Evolutionary conservation across 2,113 vertebrate genomes (phyloP).

Genomic region (Laterallus jamaicensis): DNA sequence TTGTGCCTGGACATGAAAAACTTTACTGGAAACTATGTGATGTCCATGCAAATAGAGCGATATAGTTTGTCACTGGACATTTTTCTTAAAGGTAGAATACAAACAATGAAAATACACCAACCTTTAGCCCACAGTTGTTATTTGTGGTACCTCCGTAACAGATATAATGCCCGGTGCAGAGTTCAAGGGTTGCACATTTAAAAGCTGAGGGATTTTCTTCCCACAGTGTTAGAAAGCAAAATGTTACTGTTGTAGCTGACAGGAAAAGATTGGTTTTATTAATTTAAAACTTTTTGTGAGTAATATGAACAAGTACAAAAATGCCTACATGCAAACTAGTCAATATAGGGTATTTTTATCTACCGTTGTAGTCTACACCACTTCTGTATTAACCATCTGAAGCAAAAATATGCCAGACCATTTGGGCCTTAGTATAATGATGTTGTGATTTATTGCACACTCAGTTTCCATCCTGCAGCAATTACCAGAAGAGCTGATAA

Average conservation of each 20-base stretch:
- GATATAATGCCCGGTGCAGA: neutral
- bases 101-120: neutral
- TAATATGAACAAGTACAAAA: neutral
- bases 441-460: conserved; percentile 56
- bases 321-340: neutral
- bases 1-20: conserved; percentile 23
- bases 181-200: neutral
- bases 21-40: neutral
- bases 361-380: neutral
- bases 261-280: neutral
- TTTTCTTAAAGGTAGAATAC: neutral
- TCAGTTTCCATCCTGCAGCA: conserved; percentile 37
- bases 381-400: conserved; percentile 10
- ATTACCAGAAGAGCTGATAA: conserved; percentile 65
- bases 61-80: neutral
- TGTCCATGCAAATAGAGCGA: neutral
- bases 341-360: neutral
- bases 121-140: neutral
- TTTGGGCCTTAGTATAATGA: conserved; percentile 37
- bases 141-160: neutral
- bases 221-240: neutral
- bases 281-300: neutral
- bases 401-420: conserved; percentile 22
- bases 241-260: neutral
- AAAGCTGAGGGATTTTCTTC: neutral